Conservation (phyloP, 2,797 vertebrate species). For the Tapera naevia region DNA sequence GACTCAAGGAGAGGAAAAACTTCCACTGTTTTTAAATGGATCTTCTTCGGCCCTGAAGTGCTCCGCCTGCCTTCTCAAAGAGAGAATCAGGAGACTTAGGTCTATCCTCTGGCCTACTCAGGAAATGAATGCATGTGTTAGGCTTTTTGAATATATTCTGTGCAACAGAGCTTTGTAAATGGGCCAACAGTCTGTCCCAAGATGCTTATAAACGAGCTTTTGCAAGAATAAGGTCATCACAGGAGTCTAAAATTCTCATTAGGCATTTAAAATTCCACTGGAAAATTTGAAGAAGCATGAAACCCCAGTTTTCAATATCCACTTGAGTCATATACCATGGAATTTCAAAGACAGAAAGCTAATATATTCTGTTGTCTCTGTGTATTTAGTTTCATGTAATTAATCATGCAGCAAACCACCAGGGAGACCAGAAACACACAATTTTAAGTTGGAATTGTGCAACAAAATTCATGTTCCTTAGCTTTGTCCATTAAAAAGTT, state of each 20-base stretch:
- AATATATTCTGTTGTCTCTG: neutral
- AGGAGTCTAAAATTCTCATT: neutral
- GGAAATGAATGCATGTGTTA: neutral
- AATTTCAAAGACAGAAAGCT: neutral
- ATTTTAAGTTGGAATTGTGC: neutral
- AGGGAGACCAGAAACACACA: neutral
- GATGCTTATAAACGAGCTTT: neutral
- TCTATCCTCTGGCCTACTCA: neutral
- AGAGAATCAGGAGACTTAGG: neutral
- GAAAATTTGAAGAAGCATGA: neutral
- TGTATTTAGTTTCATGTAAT: neutral
- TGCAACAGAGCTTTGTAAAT: neutral
- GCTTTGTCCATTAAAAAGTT: neutral
- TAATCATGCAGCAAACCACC: neutral
- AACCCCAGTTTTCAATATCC: neutral
- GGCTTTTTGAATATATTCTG: neutral
- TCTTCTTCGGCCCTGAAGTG: neutral
- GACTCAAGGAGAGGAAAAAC: neutral
- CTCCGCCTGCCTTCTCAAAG: neutral
- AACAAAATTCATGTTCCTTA: neutral
- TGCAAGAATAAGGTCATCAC: neutral
- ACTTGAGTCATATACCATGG: neutral
- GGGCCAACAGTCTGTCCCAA: neutral
- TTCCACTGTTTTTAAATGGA: neutral
- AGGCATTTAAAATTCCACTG: constrained; percentile 3